Evolutionary conservation across 2,888 invertebrate genomes (phyloP).

Genomic region (Coenonympha arcania): DNA sequence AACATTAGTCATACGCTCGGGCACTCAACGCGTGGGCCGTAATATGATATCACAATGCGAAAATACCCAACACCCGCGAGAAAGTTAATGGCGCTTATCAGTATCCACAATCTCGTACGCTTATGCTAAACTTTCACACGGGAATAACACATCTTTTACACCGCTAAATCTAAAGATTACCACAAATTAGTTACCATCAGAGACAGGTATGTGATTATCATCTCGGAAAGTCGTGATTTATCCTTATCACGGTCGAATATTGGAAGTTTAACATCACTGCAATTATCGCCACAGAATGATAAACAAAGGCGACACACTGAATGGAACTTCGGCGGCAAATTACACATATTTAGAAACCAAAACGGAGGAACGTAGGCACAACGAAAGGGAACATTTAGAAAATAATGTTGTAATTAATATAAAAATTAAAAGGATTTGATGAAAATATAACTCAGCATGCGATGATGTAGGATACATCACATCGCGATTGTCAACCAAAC

Average conservation of each 20-base stretch:
- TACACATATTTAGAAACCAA: slow-evolving; percentile 85
- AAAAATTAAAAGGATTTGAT: slow-evolving; percentile 69
- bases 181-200: slow-evolving; percentile 78
- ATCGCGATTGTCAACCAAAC: slow-evolving; percentile 74
- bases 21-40: slow-evolving; percentile 73
- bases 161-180: slow-evolving; percentile 40
- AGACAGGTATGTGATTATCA: slow-evolving; percentile 85
- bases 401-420: slow-evolving; percentile 65
- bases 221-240: slow-evolving; percentile 78
- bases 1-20: slow-evolving; percentile 72
- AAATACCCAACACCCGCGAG: slow-evolving; percentile 76
- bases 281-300: slow-evolving; percentile 81
- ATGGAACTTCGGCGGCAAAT: slow-evolving; percentile 93
- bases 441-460: slow-evolving; percentile 73
- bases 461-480: slow-evolving; percentile 74
- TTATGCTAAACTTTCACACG: slow-evolving; percentile 73
- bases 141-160: slow-evolving; percentile 57
- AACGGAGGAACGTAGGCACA: slow-evolving; percentile 67
- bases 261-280: slow-evolving; percentile 83
- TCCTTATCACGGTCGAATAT: slow-evolving; percentile 84
- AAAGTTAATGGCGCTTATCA: slow-evolving; percentile 77
- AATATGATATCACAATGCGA: slow-evolving; percentile 76
- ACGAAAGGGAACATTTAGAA: slow-evolving; percentile 73
- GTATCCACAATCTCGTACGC: slow-evolving; percentile 73
- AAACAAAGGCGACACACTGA: slow-evolving; percentile 95